Percentiles rank a stretch among this genome's conserved stretches.
phyloP scores from a whole-genome alignment of 2,888 invertebrate genomes.

The Serrognathus titanus region DNA sequence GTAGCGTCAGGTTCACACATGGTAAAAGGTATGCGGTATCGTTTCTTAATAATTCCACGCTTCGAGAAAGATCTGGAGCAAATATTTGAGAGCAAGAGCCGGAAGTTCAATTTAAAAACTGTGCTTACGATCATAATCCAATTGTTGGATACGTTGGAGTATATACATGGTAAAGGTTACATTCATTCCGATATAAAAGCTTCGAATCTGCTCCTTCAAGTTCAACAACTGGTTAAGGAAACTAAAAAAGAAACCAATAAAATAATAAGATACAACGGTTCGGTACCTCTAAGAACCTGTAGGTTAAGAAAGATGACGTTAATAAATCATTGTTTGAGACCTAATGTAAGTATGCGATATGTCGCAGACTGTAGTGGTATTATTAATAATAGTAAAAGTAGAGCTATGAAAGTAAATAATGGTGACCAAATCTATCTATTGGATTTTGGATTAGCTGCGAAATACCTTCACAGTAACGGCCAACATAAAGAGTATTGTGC shows the following conservation, averaged over 20 bases:
- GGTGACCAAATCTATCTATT: conserved; percentile 71
- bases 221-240: conserved; percentile 25
- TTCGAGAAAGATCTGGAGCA: conserved; percentile 86
- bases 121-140: conserved; percentile 77
- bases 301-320: conserved; percentile 9
- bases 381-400: background rate
- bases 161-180: conserved; percentile 88
- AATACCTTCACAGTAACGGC: conserved; percentile 70
- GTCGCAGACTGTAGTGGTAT: conserved; percentile 15
- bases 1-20: conserved; percentile 86
- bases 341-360: conserved; percentile 28
- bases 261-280: background rate
- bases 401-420: background rate
- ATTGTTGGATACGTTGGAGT: conserved; percentile 85
- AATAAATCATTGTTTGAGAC: conserved; percentile 23
- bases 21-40: conserved; percentile 70
- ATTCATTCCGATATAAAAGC: conserved; percentile 99
- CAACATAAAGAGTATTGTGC: conserved; percentile 81
- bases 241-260: background rate
- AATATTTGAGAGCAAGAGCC: conserved; percentile 65
- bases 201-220: conserved; percentile 66
- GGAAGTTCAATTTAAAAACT: conserved; percentile 71
- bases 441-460: conserved; percentile 91
- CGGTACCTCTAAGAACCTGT: conserved; percentile 7
- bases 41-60: conserved; percentile 92